Evolutionary conservation across 2,113 vertebrate genomes (phyloP), one percentile per base, ranked within the genome.

Genomic region (Chloroceryle aenea): DNA sequence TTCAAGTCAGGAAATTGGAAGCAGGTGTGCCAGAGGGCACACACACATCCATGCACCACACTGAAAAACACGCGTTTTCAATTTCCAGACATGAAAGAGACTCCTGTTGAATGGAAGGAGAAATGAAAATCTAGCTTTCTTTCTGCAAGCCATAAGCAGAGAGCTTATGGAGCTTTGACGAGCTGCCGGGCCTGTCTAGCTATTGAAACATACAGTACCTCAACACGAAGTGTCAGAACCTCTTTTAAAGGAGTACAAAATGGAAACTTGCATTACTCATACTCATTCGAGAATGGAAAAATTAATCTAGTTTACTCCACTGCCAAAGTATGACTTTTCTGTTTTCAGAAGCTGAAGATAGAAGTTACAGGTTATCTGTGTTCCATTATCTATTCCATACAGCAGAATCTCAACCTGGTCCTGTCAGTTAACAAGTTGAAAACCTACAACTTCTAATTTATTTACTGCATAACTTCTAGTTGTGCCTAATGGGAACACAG

Each of bases 1-100:
- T 99, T 99, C 98, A 99, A 99, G 99, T 99, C 97, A 97, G 98
- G 99, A 99, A 99, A 99, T 99, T 98, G 98, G 98, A 99, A 99
- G 97, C 99, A 99, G 99, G 99, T 99, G 99, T 97, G 98, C 97
- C 98, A 98, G 98, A 99, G 99, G 99, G 98, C 97, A 98, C 98
- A 98, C 98, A 96, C 90, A 99, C 98, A 98, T 98, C 98, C 98
- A 98, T 97, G 98, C 97, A 96, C 94, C 98, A 98, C 98, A 97
- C 98, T 98, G 98, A 97, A 98, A 97, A 98, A 97, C 98, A 98
- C 89, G 58, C 93, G 98, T 97, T 98, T 99, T 96, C 98, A 98
- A 98, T 99, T 99, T 98, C 94, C 95, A 96, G 96, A 99, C 98
- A 98, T 99, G 99, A 99, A 99, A 99, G 98, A 95, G 98, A 98